phyloP scores from a whole-genome alignment of 1,140 invertebrate species.

The Drosophila oshimai region DNA sequence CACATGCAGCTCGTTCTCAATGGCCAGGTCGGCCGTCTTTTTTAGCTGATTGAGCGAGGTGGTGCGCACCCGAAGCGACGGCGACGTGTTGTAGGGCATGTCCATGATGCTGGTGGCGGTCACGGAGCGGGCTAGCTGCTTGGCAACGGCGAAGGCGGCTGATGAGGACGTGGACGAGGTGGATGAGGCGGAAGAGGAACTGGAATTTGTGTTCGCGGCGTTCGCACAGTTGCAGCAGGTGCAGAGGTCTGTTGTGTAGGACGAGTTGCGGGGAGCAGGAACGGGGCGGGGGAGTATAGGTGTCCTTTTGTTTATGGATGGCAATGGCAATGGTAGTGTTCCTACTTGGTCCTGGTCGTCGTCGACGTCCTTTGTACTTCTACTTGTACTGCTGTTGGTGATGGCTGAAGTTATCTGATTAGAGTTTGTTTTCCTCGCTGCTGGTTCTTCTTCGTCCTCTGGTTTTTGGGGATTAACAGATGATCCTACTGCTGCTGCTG shows the following conservation, averaged over 20 bases:
- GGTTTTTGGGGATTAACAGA: constrained; percentile 1
- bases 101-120: constrained; percentile 82
- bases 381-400: constrained; percentile 21
- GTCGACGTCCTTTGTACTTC: not conserved
- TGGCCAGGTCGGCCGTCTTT: constrained; percentile 84
- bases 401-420: constrained; percentile 43
- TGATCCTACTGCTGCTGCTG: not conserved
- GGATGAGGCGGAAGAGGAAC: constrained; percentile 1
- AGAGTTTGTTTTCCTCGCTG: constrained; percentile 17
- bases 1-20: constrained; percentile 83
- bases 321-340: constrained; percentile 35
- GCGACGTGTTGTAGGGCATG: constrained; percentile 84
- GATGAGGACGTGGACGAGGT: constrained; percentile 15
- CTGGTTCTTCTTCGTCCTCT: not conserved
- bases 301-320: constrained; percentile 7
- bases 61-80: constrained; percentile 85
- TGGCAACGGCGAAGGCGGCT: constrained; percentile 44
- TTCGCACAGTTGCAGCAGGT: constrained; percentile 24
- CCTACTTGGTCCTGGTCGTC: constrained; percentile 36
- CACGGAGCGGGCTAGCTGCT: constrained; percentile 67
- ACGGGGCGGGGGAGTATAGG: not conserved
- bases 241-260: constrained; percentile 31
- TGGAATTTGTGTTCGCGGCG: too few relatives aligned
- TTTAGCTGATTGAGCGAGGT: constrained; percentile 83
- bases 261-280: constrained; percentile 1